These are phyloP conservation scores for Benthosema pterotum DNA, from an alignment of 2,797 vertebrate genomes.

Conservation along the genomic window DNA sequence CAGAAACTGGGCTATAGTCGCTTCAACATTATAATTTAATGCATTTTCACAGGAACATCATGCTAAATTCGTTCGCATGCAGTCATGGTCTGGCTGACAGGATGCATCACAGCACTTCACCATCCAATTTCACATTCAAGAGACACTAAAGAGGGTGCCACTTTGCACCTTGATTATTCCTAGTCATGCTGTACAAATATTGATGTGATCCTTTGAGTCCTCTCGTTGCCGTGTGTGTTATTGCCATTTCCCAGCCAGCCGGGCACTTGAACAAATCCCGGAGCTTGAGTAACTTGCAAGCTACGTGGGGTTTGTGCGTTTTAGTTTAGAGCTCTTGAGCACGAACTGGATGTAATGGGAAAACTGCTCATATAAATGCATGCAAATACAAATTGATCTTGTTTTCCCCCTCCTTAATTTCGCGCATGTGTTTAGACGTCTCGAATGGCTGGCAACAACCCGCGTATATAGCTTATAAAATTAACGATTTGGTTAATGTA, in stretches of 20 bases:
- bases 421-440: constrained; percentile 60
- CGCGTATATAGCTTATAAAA: constrained; percentile 36
- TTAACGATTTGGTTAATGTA: constrained; percentile 51
- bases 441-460: constrained; percentile 35
- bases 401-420: constrained; percentile 39
- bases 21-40: constrained; percentile 57
- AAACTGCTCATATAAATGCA: constrained; percentile 72
- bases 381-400: constrained; percentile 75
- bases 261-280: constrained; percentile 89
- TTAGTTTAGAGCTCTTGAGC: constrained; percentile 79
- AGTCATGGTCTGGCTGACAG: constrained; percentile 76
- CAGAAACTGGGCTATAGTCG: too few species aligned
- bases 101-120: constrained; percentile 83
- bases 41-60: constrained; percentile 72
- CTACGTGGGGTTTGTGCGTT: constrained; percentile 81
- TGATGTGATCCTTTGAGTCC: constrained; percentile 95
- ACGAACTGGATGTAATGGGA: constrained; percentile 72
- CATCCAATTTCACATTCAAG: constrained; percentile 88
- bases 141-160: constrained; percentile 84
- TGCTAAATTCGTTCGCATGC: constrained; percentile 80
- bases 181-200: constrained; percentile 99
- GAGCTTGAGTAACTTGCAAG: constrained; percentile 82
- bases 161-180: constrained; percentile 94
- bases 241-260: constrained; percentile 85
- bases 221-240: constrained; percentile 87